Percentiles rank a stretch among this genome's conserved stretches.
phyloP scores from a whole-genome alignment of 2,888 invertebrate species.

The Pachliopta kotzebuea region DNA sequence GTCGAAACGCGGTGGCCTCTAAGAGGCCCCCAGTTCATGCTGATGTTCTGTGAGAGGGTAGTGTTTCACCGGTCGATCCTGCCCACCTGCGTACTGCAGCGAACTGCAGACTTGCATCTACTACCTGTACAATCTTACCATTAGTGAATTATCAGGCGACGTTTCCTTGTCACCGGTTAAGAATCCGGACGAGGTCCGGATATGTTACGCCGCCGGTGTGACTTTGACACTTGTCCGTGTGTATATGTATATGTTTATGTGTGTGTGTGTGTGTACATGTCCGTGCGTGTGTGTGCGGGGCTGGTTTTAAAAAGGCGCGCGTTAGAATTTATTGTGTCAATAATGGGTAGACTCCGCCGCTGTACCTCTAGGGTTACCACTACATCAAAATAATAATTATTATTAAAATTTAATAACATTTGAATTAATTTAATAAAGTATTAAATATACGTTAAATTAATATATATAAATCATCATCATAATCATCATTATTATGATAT shows the following conservation, averaged over 20 bases:
- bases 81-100: too few species aligned
- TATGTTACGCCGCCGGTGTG: slow-evolving; percentile 23
- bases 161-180: slow-evolving; percentile 12
- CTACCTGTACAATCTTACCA: too few species aligned
- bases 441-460: too few species aligned
- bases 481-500: too few species aligned
- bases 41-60: too few species aligned
- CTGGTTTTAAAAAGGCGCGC: slow-evolving; percentile 68
- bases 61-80: too few species aligned
- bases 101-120: too few species aligned
- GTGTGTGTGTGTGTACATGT: slow-evolving; percentile 20
- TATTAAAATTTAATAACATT: too few species aligned
- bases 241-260: slow-evolving; percentile 32
- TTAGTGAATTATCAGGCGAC: not conserved
- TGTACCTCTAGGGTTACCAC: slow-evolving; percentile 44
- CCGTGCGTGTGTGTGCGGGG: slow-evolving; percentile 45
- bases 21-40: too few species aligned
- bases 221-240: slow-evolving; percentile 31
- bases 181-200: slow-evolving; percentile 21
- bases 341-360: slow-evolving; percentile 52
- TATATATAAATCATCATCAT: too few species aligned
- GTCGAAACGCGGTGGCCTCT: too few species aligned
- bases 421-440: too few species aligned
- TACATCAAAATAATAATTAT: not conserved
- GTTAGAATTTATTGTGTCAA: slow-evolving; percentile 78